Conservation (phyloP, 2,113 vertebrate genomes). For the Sander lucioperca region DNA sequence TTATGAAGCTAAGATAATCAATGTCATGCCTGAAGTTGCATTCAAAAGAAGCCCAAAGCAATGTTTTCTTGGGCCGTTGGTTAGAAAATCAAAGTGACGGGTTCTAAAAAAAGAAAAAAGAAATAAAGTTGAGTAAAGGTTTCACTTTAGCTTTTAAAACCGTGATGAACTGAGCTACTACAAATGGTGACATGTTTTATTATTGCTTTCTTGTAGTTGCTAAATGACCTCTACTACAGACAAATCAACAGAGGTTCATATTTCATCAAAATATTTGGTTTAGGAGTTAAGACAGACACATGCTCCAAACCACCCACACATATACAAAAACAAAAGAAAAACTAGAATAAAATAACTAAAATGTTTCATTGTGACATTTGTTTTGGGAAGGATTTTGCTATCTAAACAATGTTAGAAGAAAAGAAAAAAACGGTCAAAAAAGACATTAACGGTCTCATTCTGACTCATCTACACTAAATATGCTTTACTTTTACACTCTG, state of each 20-base stretch:
- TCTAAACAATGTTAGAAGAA: slow-evolving; percentile 17
- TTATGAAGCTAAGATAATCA: slow-evolving; percentile 77
- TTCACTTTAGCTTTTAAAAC: slow-evolving; percentile 36
- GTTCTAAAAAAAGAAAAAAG: slow-evolving; percentile 1
- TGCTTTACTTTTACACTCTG: slow-evolving; percentile 9
- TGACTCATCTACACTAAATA: not conserved
- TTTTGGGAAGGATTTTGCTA: slow-evolving; percentile 35
- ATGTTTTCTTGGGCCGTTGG: slow-evolving; percentile 55
- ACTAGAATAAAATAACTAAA: slow-evolving; percentile 37
- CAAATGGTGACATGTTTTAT: slow-evolving; percentile 57
- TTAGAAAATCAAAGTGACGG: slow-evolving; percentile 72
- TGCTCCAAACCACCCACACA: slow-evolving; percentile 49
- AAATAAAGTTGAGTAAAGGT: slow-evolving; percentile 16
- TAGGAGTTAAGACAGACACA: slow-evolving; percentile 41
- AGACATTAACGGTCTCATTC: not conserved
- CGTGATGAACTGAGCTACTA: slow-evolving; percentile 33
- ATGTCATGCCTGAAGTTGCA: slow-evolving; percentile 71
- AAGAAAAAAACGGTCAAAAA: slow-evolving; percentile 2
- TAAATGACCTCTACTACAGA: slow-evolving; percentile 51
- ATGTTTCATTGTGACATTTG: slow-evolving; percentile 54
- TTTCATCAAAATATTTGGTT: slow-evolving; percentile 73
- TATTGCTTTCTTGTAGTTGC: slow-evolving; percentile 47
- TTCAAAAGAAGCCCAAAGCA: slow-evolving; percentile 68
- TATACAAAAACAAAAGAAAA: slow-evolving; percentile 20
- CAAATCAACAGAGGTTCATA: slow-evolving; percentile 56